Percentiles rank a stretch among this genome's conserved stretches.
phyloP scores from a whole-genome alignment of 2,888 invertebrate genomes.

The Pinctada fucata region DNA sequence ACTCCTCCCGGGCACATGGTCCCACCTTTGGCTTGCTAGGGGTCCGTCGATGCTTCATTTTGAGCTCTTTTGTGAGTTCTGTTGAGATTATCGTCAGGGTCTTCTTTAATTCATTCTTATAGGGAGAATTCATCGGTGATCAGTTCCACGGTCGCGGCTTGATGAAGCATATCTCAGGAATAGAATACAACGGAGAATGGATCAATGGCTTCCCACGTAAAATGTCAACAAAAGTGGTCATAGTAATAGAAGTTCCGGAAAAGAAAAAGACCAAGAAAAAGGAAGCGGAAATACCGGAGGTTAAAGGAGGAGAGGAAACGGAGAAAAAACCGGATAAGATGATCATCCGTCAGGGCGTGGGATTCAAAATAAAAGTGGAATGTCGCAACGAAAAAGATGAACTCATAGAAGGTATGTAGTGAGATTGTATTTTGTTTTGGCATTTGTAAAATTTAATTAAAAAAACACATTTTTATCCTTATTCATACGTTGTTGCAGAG shows the following conservation, averaged over 20 bases:
- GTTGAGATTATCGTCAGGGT: too few relatives aligned
- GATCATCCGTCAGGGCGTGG: slow-evolving; percentile 64
- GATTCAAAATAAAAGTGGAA: slow-evolving; percentile 67
- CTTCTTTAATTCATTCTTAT: slow-evolving; percentile 20
- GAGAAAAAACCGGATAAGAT: slow-evolving; percentile 45
- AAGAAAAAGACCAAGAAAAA: not conserved
- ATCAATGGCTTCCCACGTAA: slow-evolving; percentile 67
- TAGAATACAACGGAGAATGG: slow-evolving; percentile 73
- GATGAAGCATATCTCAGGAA: slow-evolving; percentile 72
- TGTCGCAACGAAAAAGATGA: slow-evolving; percentile 67
- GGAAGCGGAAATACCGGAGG: slow-evolving; percentile 2
- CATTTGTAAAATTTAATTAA: not conserved
- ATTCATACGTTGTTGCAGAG: too few relatives aligned
- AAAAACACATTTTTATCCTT: too few relatives aligned
- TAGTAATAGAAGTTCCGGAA: slow-evolving; percentile 45
- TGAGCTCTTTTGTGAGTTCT: too few relatives aligned
- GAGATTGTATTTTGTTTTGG: not conserved
- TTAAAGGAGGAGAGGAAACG: not conserved
- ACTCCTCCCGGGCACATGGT: too few relatives aligned
- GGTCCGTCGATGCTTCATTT: too few relatives aligned
- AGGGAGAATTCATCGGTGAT: slow-evolving; percentile 75
- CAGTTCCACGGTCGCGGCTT: slow-evolving; percentile 72
- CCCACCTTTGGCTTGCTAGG: too few relatives aligned
- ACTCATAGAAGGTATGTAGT: slow-evolving; percentile 62
- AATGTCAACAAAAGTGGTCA: slow-evolving; percentile 67